Base-by-base conservation (phyloP, 2,797 vertebrate genomes). In the Zenarchopterus dispar region DNA sequence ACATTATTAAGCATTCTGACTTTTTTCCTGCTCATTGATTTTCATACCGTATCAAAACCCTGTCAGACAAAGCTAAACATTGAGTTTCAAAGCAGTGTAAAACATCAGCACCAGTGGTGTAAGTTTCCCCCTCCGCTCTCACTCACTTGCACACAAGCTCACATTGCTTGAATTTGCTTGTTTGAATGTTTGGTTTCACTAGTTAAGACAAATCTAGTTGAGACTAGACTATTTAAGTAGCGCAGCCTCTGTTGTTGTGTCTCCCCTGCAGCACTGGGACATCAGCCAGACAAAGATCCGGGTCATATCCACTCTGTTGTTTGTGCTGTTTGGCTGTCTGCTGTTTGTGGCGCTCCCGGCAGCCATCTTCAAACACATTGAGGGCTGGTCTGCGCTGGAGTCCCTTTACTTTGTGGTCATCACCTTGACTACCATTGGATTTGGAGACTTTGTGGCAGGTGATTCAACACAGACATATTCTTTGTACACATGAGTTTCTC, bases 381-480 rank as follows among this genome's bases (percentile, higher is more conserved):
- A 98, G 92, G 95, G 95, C 64, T 99, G 97, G 97, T 96, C 94
- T 23, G 94, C 94, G 0, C 88, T 98, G 78, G 97, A 99, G 51
- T 95, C 97, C 48, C 94, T 99, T 65, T 99, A 99, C 81, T 99
- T 98, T 76, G 97, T 98, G 68, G 97, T 99, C 81, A 96, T 99
- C 88, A 99, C 97, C 65, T 88, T 99, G 84, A 98, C 97, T 19
- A 99, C 97, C 33, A 99, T 99, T 73, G 97, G 97, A 62, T 98
- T 99, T 75, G 97, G 97, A 18, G 97, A 99, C 87, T 98, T 98
- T 59, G 97, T 99, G 19, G 97, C 97, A 94, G 97, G 97, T 98
- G 49, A 9, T 22, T 58, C 4, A 24, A 23, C 8, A 39, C 7
- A 45, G 24, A 58, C 39, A 21, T 31, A 42, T 15, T 47, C 11